Percentiles rank a stretch among this genome's conserved stretches.
Conservation (phyloP, 2,888 invertebrate species). For the Lasioglossum leucozonium region DNA sequence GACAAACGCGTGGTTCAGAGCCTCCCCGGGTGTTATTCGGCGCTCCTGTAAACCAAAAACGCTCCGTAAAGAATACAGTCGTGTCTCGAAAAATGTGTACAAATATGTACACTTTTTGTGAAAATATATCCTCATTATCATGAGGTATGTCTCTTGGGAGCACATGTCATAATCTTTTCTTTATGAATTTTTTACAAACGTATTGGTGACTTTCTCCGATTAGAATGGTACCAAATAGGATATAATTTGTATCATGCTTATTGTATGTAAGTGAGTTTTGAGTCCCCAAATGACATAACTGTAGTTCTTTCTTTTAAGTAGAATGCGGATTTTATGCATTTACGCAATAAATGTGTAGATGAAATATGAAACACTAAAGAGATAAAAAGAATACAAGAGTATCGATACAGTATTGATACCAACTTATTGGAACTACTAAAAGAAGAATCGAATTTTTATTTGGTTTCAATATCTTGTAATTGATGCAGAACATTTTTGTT, state of each 20-base stretch:
- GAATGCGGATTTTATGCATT: background rate
- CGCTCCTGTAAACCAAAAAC: constrained; percentile 88
- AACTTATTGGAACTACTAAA: background rate
- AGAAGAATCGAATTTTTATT: background rate
- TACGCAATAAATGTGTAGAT: background rate
- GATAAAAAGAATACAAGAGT: background rate
- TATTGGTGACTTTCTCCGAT: background rate
- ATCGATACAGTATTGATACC: background rate
- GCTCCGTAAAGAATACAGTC: background rate
- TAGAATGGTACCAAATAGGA: background rate
- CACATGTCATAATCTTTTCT: background rate
- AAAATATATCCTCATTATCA: background rate
- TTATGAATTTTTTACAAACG: background rate
- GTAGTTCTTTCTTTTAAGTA: background rate
- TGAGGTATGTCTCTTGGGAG: background rate
- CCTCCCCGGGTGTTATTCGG: constrained; percentile 97
- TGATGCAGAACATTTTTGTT: background rate
- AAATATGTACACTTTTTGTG: background rate
- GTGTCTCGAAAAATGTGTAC: background rate
- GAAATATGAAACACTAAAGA: background rate
- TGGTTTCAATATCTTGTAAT: background rate
- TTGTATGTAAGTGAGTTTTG: too few relatives aligned
- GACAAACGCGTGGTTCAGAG: constrained; percentile 97
- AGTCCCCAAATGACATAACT: background rate
- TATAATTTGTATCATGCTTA: too few relatives aligned